phyloP scores from a whole-genome alignment of 1,140 invertebrate species.

The Drosophila nannoptera region DNA sequence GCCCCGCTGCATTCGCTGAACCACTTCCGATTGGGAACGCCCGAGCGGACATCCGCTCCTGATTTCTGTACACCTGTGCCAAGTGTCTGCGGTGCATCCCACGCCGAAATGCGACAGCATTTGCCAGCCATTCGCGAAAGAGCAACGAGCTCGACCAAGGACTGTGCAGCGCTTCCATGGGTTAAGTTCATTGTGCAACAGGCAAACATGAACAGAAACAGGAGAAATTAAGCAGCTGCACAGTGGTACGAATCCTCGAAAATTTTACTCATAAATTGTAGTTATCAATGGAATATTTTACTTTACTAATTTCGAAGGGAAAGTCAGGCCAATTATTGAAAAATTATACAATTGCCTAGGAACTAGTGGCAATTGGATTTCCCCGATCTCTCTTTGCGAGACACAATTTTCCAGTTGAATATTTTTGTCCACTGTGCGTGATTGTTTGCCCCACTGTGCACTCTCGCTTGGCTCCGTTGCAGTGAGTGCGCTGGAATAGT shows the following conservation, averaged over 20 bases:
- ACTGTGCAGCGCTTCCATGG: slow-evolving; percentile 14
- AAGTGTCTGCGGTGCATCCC: slow-evolving; percentile 65
- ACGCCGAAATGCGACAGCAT: slow-evolving; percentile 53
- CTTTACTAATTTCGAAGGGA: not conserved
- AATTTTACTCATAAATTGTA: not conserved
- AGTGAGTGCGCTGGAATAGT: slow-evolving; percentile 32
- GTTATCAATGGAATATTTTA: too few relatives aligned
- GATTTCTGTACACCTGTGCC: slow-evolving; percentile 63
- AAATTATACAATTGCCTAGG: too few relatives aligned
- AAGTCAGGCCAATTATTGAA: too few relatives aligned
- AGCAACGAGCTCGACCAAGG: slow-evolving; percentile 5
- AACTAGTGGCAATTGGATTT: too few relatives aligned
- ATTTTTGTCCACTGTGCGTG: not conserved
- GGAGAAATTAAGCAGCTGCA: not conserved
- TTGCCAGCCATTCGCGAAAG: slow-evolving; percentile 19
- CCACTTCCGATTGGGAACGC: slow-evolving; percentile 9
- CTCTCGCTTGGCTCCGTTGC: slow-evolving; percentile 3
- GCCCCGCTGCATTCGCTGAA: not conserved
- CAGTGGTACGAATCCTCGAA: slow-evolving; percentile 8
- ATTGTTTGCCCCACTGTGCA: slow-evolving; percentile 24
- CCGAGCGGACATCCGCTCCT: slow-evolving; percentile 57
- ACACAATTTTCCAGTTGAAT: too few relatives aligned
- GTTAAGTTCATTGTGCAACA: slow-evolving; percentile 66
- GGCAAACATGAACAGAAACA: slow-evolving; percentile 48
- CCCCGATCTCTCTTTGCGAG: too few relatives aligned